Base-by-base conservation (phyloP, 2,797 vertebrate genomes). In the Notolepis coatsorum region DNA sequence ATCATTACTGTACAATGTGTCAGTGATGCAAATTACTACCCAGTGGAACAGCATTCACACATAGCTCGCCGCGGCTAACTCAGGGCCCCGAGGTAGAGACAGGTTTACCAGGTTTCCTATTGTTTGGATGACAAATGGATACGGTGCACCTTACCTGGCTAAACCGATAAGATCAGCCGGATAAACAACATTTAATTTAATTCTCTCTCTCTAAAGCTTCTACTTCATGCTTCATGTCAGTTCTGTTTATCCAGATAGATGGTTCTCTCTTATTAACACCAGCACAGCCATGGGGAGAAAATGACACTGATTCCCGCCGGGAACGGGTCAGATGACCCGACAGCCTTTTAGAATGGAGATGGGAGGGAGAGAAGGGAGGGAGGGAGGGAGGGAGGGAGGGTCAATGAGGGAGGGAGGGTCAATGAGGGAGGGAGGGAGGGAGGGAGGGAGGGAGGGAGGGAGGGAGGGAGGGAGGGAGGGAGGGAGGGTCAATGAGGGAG, bases 91-190 rank as follows among this genome's bases (percentile, higher is more conserved):
- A 54, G 64, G 50, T 37, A 55, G 56, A 59, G 67, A 77, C 86
- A 73, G 84, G 85, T 86, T 80, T 61, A 55, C 65, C 81, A 66
- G 80, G 83, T 82, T 80, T 81, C 49, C 41, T 68, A 31, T 50
- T 35, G n/a, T 60, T 64, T 81, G 73, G 17, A 17, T 24, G 51
- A 81, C 67, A 77, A 82, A 83, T 77, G 72, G 57, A 48, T 76
- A 28, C 74, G 71, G 82, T 3, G 52, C 74, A 84, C 83, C 49
- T 28, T 48, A 75, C 61, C 80, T 65, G 65, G 35, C 68, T 7
- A 46, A 63, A 62, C n/a, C 70, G 25, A n/a, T n/a, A 65, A 79
- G 79, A 85, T 84, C 56, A 67, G 68, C 15, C 46, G 77, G 71
- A 84, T 79, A 71, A 51, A 65, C 52, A n/a, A 60, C 71, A 59